Base-by-base conservation (phyloP, 1,140 invertebrate species). In the Oedothorax gibbosus region DNA sequence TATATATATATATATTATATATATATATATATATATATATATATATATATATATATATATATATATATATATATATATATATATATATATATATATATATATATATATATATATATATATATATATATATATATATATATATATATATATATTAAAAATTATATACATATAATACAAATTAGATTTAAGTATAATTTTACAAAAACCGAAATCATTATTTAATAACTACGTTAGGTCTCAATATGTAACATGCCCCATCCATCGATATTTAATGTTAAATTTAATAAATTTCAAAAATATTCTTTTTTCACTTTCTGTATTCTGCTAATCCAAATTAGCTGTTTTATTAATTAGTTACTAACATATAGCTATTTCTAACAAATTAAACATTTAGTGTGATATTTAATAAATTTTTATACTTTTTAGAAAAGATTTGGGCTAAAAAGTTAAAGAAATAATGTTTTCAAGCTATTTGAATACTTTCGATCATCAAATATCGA, bases 1-100 rank as follows among this genome's bases (percentile, higher is more conserved):
- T 20, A 65, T n/a, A 65, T 65, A 65, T 65, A 65, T 65, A 0
- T 65, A 65, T 57, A n/a, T n/a, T n/a, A 65, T 65, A 20, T 9
- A 0, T 4, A 65, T 65, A n/a, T 4, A 9, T 9, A 65, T 65
- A n/a, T n/a, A n/a, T n/a, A n/a, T n/a, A n/a, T n/a, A n/a, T n/a
- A n/a, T n/a, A n/a, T n/a, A n/a, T n/a, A n/a, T n/a, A n/a, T n/a
- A n/a, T n/a, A 14, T 65, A n/a, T 7, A 65, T 10, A 65, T 0
- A 4, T n/a, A 65, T n/a, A 57, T 57, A 57, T 2, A 57, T 57
- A 57, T 57, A 57, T 2, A 57, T 2, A 15, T 15, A 57, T 15
- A 2, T 2, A 57, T 57, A 11, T 57, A 57, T 57, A 57, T 15
- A 11, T 15, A 57, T 11, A 11, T 2, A 57, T 57, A 57, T 10